Percentiles rank a stretch among this genome's conserved stretches.
Conservation (phyloP, 2,797 vertebrate genomes). For the Hafferia zeledoni region DNA sequence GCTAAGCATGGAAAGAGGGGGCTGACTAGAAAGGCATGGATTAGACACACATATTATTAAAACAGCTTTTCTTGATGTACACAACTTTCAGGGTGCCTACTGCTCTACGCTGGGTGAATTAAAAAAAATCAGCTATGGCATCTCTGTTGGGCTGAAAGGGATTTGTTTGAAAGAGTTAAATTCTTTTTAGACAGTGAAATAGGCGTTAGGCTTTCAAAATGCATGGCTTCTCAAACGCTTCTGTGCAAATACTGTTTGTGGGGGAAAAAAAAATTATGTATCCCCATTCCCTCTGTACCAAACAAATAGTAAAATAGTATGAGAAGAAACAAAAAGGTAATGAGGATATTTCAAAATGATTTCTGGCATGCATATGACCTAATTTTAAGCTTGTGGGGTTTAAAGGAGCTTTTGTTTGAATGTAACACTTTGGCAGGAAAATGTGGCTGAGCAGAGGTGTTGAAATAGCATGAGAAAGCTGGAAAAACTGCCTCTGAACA, state of each 20-base stretch:
- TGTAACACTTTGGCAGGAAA: slow-evolving; percentile 45
- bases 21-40: slow-evolving; percentile 17
- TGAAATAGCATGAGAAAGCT: slow-evolving; percentile 30
- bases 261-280: background rate
- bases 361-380: slow-evolving; percentile 35
- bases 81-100: slow-evolving; percentile 42
- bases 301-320: background rate
- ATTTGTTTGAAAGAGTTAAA: slow-evolving; percentile 53
- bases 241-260: slow-evolving; percentile 38
- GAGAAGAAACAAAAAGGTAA: slow-evolving; percentile 43
- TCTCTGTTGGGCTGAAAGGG: slow-evolving; percentile 17
- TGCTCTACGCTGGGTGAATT: slow-evolving; percentile 48
- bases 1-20: background rate
- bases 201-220: slow-evolving; percentile 39
- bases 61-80: slow-evolving; percentile 50
- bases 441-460: background rate
- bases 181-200: slow-evolving; percentile 45
- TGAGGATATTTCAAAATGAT: slow-evolving; percentile 44
- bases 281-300: background rate
- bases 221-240: slow-evolving; percentile 37
- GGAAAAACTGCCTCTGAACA: background rate
- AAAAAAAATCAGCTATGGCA: background rate
- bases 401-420: slow-evolving; percentile 68
- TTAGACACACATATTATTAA: slow-evolving; percentile 51
- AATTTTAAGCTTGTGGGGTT: slow-evolving; percentile 31